These are phyloP conservation scores for Poecilus cupreus DNA, from an alignment of 2,888 invertebrate species.

Conservation along the genomic window DNA sequence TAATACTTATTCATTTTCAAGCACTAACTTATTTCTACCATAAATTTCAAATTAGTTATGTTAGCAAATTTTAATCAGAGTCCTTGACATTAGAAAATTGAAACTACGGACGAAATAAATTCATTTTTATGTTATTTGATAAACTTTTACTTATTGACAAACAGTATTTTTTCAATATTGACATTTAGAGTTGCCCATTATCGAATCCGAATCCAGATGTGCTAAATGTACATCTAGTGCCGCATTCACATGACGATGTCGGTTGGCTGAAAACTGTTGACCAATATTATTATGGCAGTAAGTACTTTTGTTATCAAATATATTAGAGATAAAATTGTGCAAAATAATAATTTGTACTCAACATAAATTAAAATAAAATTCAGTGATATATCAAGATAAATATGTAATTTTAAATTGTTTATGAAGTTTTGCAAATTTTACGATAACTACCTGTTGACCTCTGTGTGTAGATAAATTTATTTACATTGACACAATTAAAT, in stretches of 20 bases:
- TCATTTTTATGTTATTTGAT: background rate
- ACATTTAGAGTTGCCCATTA: conserved; percentile 76
- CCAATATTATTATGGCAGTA: conserved; percentile 86
- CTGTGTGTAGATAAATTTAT: background rate
- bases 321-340: background rate
- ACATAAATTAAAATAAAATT: no score
- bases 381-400: background rate
- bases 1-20: no score
- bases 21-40: no score
- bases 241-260: conserved; percentile 92
- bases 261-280: conserved; percentile 94
- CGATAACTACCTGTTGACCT: no score
- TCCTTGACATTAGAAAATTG: conserved; percentile 5
- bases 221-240: conserved; percentile 84
- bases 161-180: background rate
- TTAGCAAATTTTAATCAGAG: background rate
- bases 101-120: background rate
- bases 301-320: conserved; percentile 12
- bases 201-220: conserved; percentile 73
- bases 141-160: conserved; percentile 22
- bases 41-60: background rate
- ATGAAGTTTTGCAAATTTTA: no score
- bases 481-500: background rate
- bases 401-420: no score
- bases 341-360: background rate